Base-by-base conservation (phyloP, 2,797 vertebrate species). In the Pantherophis alleghaniensis region DNA sequence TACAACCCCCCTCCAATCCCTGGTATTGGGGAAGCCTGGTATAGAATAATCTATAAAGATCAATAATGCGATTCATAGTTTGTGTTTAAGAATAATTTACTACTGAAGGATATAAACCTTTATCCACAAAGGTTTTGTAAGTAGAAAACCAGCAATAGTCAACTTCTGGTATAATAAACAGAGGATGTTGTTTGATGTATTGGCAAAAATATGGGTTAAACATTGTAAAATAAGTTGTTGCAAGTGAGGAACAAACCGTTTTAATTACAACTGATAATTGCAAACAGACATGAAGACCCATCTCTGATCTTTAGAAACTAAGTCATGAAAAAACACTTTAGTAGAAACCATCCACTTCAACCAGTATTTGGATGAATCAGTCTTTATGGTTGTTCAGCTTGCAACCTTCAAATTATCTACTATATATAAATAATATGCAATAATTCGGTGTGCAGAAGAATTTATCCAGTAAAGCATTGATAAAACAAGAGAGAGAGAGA, bases 281-380 rank as follows among this genome's bases (percentile, higher is more conserved):
- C 94, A 97, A 97, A 96, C 91, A 94, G 95, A 96, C 95, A 93
- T 96, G 92, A 95, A 95, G 94, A 83, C 59, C 3, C 92, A 93
- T 94, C 88, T 93, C 87, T 93, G 94, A 96, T 96, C 95, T 96
- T 96, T 90, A 95, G 93, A 96, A 96, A 93, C 42, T 55, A 0
- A 0, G 74, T 91, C 95, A 94, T 93, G 94, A 92, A 93, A 87
- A 87, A 94, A 88, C 91, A 94, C 91, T 83, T 95, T 91, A 3
- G 3, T 95, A 96, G 95, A 97, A 96, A 96, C 94, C 0, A 26
- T 79, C 94, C 94, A 94, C 95, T 92, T 96, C 37, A 74, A 91
- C 89, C 92, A 47, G 83, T 56, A 88, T 95, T 94, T 92, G 89
- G 96, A 95, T 94, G 94, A 95, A 95, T 63, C 88, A 91, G 92